Evolutionary conservation across 2,113 vertebrate genomes (phyloP).

Genomic region (Ramphastos sulfuratus): DNA sequence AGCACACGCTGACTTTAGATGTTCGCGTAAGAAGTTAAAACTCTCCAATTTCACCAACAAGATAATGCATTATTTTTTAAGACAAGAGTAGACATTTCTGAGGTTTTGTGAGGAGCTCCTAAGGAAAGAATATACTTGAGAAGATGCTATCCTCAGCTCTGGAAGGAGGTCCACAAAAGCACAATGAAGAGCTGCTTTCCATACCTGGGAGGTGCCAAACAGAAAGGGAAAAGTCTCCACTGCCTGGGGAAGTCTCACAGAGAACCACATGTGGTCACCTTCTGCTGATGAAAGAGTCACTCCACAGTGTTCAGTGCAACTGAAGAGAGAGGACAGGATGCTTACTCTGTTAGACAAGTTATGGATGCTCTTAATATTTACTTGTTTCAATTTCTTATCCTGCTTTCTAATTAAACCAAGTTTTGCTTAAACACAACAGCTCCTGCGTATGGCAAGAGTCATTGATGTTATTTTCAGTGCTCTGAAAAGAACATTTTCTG

Average conservation of each 20-base stretch:
- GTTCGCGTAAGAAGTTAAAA: background rate
- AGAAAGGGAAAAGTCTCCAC: background rate
- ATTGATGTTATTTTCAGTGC: background rate
- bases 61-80: background rate
- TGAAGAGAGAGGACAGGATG: background rate
- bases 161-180: background rate
- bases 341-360: background rate
- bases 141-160: background rate
- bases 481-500: conserved; percentile 6
- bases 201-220: background rate
- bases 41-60: background rate
- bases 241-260: background rate
- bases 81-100: background rate
- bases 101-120: background rate
- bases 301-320: background rate
- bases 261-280: background rate
- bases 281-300: background rate
- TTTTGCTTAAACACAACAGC: background rate
- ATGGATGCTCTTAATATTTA: background rate
- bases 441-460: background rate
- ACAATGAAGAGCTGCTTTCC: background rate
- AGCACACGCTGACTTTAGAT: background rate
- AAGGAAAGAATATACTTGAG: background rate
- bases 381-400: background rate
- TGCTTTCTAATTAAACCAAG: background rate